These are phyloP conservation scores for Enteromius argenteus DNA, from an alignment of 2,797 vertebrate species.

Conservation along the genomic window DNA sequence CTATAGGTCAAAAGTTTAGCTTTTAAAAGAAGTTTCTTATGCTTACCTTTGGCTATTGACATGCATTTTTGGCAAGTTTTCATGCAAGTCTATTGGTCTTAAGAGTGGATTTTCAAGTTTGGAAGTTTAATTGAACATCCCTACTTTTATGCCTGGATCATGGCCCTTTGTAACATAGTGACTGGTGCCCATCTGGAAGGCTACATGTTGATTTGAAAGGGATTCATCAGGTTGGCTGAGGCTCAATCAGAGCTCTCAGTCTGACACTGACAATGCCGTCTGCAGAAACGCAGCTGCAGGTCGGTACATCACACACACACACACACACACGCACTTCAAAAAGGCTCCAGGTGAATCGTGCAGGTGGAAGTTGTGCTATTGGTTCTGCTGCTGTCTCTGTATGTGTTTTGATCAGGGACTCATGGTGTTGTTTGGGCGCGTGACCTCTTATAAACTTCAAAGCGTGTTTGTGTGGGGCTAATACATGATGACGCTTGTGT, in stretches of 20 bases:
- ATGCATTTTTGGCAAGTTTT: not conserved
- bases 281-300: conserved; percentile 33
- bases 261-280: not conserved
- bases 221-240: conserved; percentile 18
- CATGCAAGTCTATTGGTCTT: not conserved
- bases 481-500: conserved; percentile 35
- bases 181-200: conserved; percentile 8
- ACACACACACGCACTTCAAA: conserved; percentile 35
- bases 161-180: not conserved
- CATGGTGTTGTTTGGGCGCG: conserved; percentile 25
- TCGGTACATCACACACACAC: conserved; percentile 30
- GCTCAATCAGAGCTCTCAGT: conserved; percentile 26
- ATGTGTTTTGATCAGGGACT: conserved; percentile 31
- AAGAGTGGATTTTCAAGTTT: not conserved
- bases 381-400: conserved; percentile 22
- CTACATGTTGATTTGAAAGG: conserved; percentile 15
- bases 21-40: not conserved
- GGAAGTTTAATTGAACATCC: not conserved
- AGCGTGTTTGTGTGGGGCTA: conserved; percentile 49
- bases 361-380: conserved; percentile 35
- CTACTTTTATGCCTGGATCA: not conserved
- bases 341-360: conserved; percentile 36
- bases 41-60: not conserved
- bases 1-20: not conserved
- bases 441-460: conserved; percentile 20